phyloP scores from a whole-genome alignment of 2,113 vertebrate species.

The Ifrita kowaldi region DNA sequence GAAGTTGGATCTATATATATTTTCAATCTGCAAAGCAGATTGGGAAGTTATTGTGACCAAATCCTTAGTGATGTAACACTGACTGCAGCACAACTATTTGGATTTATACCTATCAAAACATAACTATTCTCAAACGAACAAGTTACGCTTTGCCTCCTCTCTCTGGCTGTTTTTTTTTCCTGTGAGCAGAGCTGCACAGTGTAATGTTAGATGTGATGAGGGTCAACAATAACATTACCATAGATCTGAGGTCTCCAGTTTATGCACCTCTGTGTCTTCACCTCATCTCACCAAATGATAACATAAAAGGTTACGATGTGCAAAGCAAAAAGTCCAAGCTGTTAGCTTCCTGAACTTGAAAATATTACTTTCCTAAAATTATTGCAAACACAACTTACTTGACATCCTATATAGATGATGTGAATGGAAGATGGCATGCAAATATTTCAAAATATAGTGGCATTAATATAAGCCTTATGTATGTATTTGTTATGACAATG shows the following conservation, averaged over 20 bases:
- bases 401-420: slow-evolving; percentile 57
- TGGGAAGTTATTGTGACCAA: not conserved
- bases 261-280: not conserved
- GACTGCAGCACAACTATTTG: not conserved
- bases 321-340: slow-evolving; percentile 62
- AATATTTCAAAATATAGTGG: slow-evolving; percentile 1
- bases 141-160: not conserved
- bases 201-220: not conserved
- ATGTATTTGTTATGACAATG: not conserved
- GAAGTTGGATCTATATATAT: not conserved
- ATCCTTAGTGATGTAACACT: not conserved
- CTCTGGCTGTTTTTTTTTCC: not conserved
- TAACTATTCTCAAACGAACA: slow-evolving; percentile 3
- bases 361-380: slow-evolving; percentile 55
- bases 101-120: not conserved
- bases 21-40: not conserved
- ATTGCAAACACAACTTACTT: slow-evolving; percentile 45
- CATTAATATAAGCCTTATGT: not conserved
- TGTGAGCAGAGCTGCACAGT: not conserved
- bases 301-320: slow-evolving; percentile 66
- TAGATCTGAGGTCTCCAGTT: slow-evolving; percentile 29
- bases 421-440: slow-evolving; percentile 39
- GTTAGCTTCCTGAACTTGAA: slow-evolving; percentile 72
- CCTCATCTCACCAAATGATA: slow-evolving; percentile 50
- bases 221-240: slow-evolving; percentile 37